A percentile compares a stretch with the other conserved stretches of the same genome.
Conservation (phyloP, 2,113 vertebrate species). For the Sorex fumeus region DNA sequence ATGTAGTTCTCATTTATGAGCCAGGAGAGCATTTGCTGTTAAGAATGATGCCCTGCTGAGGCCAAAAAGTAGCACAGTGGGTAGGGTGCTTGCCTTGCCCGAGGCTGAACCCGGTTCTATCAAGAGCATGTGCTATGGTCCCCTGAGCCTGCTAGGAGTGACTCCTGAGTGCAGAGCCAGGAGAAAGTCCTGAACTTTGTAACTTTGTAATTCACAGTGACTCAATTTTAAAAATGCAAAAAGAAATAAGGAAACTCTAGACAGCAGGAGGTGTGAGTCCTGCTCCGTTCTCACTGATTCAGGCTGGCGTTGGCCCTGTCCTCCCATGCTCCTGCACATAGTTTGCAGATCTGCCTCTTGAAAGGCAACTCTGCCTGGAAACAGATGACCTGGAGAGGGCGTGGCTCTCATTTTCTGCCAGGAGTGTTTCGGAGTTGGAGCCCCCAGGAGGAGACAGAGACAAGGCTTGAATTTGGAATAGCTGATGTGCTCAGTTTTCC, state of each 20-base stretch:
- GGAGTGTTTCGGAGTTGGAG: neutral
- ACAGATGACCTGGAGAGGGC: neutral
- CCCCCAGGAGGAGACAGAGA: neutral
- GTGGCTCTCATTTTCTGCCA: neutral
- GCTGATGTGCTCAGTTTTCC: too few species aligned
- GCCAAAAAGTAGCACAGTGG: too few species aligned
- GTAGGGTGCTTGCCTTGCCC: too few species aligned
- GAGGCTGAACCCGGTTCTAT: too few species aligned
- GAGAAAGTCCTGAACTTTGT: too few species aligned
- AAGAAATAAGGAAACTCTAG: neutral
- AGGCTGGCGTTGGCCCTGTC: conserved; percentile 19
- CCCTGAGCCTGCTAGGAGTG: too few species aligned
- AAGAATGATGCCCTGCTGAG: neutral
- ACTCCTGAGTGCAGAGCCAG: too few species aligned
- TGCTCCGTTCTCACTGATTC: conserved; percentile 37
- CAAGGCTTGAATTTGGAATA: neutral
- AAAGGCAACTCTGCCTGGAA: neutral
- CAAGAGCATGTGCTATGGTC: too few species aligned
- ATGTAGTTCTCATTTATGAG: conserved; percentile 68
- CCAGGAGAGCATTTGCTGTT: conserved; percentile 56
- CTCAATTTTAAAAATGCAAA: too few species aligned
- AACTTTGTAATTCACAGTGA: neutral
- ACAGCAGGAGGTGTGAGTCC: conserved; percentile 4
- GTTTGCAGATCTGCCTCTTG: neutral
- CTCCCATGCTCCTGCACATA: neutral